A percentile compares a stretch with the other conserved stretches of the same genome.
Evolutionary conservation across 1,140 invertebrate species (phyloP).

Genomic region (Limonius californicus): DNA sequence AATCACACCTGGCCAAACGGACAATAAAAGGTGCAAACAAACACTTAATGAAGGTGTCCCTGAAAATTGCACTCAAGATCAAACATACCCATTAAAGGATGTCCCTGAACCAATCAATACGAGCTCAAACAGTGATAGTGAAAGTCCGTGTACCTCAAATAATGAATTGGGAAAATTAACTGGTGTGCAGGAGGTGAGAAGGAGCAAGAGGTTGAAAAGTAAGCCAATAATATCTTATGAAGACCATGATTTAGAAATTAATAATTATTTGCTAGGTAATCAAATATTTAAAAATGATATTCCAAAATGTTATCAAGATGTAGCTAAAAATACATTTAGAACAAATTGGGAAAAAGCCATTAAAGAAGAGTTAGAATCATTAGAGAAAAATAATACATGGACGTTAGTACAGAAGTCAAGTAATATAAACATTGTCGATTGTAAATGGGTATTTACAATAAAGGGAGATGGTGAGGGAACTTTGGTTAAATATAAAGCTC

Average conservation of each 20-base stretch:
- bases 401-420: constrained; percentile 10
- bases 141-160: too few relatives aligned
- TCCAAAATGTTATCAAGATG: not conserved
- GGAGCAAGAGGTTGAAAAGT: constrained; percentile 19
- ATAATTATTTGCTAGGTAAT: not conserved
- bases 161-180: too few relatives aligned
- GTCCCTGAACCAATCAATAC: too few relatives aligned
- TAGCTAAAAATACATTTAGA: not conserved
- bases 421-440: not conserved
- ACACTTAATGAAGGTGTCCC: too few relatives aligned
- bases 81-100: too few relatives aligned
- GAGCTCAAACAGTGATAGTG: too few relatives aligned
- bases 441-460: constrained; percentile 38
- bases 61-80: too few relatives aligned
- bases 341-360: not conserved
- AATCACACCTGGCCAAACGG: too few relatives aligned
- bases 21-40: too few relatives aligned
- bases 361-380: constrained; percentile 15
- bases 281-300: not conserved
- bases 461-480: constrained; percentile 38
- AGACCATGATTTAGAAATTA: not conserved
- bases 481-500: not conserved
- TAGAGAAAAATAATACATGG: too few relatives aligned
- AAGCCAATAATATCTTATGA: not conserved
- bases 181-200: too few relatives aligned